Evolutionary conservation across 2,888 invertebrate species (phyloP), one percentile per base, ranked within the genome.

Genomic region (Pseudococcus viburni): DNA sequence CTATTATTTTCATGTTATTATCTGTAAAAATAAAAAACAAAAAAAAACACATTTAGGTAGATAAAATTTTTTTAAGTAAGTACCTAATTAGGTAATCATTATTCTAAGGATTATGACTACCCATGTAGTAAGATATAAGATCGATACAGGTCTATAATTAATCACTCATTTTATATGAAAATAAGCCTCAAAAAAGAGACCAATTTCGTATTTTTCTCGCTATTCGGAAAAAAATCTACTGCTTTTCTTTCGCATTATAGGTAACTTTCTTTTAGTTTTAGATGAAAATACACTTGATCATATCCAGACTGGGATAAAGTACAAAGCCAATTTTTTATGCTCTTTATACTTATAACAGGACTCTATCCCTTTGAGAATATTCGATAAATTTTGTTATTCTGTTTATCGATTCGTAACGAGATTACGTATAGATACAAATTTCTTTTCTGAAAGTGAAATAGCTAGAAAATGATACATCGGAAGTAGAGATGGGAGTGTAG

Each of bases 1-100:
- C 80, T 39, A 88, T 51, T 33, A 88, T 83, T 83, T 80, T 88
- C 83, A 83, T 88, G 17, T 83, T 88, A 55, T 68, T 59, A 42
- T 85, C 86, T 87, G 86, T 42, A 51, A 84, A 55, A 55, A n/a
- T n/a, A n/a, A 84, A 26, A 51, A 55, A 26, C 55, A 51, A 26
- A 11, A 22, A 84, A 48, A 84, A 73, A 73, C 33, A 73, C 22
- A 26, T 33, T 33, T 33, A 26, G 22, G 22, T 19, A 64, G 1
- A 59, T 0, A 22, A 64, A 64, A 22, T 64, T 4, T 64, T 46
- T 46, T 46, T 46, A 12, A 51, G n/a, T 11, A 12, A 0, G 46
- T 33, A 33, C 26, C 26, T 33, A 46, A 46, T 46, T 46, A 46
- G 12, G 46, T 46, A 46, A 46, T 1, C n/a, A n/a, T n/a, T 33